Evolutionary conservation across 2,888 invertebrate species (phyloP).

Genomic region (Metellina segmentata): DNA sequence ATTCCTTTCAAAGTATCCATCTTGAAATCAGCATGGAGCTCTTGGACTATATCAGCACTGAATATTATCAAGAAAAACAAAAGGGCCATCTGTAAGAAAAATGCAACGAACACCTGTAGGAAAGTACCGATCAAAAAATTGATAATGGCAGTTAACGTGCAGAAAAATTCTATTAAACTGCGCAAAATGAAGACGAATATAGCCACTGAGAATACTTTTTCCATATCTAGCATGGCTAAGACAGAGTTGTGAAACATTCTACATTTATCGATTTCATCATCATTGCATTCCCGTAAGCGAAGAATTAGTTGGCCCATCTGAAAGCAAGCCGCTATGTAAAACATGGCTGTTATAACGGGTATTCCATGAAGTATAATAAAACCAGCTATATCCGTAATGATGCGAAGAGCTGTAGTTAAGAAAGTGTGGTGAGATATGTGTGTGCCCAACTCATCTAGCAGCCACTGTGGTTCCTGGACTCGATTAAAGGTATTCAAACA

Average conservation of each 20-base stretch:
- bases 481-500: not conserved
- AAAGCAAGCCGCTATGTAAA: not conserved
- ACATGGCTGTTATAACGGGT: not conserved
- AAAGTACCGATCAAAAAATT: not conserved
- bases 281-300: not conserved
- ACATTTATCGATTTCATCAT: not conserved
- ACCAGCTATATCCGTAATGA: not conserved
- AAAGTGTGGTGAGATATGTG: not conserved
- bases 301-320: not conserved
- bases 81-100: constrained; percentile 1
- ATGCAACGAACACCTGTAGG: not conserved
- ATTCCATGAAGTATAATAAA: constrained; percentile 6
- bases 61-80: not conserved
- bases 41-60: not conserved
- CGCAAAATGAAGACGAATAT: constrained; percentile 14
- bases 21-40: not conserved
- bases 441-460: not conserved
- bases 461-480: not conserved
- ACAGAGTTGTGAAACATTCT: not conserved
- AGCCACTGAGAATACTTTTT: not conserved
- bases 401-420: not conserved
- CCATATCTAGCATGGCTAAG: not conserved
- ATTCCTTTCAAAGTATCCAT: not conserved
- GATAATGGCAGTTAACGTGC: constrained; percentile 20
- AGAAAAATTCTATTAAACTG: constrained; percentile 19